Base-by-base conservation (phyloP, 1,140 invertebrate species). In the Cydia pomonella region DNA sequence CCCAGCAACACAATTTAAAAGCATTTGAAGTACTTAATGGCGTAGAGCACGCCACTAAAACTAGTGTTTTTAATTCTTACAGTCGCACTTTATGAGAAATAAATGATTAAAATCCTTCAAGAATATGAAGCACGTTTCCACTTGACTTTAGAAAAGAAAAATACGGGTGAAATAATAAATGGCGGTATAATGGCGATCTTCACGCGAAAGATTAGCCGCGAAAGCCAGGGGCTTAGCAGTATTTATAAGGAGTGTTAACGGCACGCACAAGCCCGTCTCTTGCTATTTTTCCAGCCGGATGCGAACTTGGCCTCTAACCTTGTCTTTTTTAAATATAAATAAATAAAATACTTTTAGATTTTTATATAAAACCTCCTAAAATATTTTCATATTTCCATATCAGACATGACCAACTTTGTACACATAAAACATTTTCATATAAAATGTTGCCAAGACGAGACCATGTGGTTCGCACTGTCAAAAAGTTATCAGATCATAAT, bases 201-300 rank as follows among this genome's bases (percentile, higher is more conserved):
- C 89, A 90, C 88, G 90, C 88, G 85, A 88, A 91, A 92, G 91
- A 93, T 93, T 93, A 93, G 90, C 89, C 86, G 84, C 89, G 88
- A 88, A 91, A 90, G 89, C 89, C 85, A 80, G 79, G 81, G 84
- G 88, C 87, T 92, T 91, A 92, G 84, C 83, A 92, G 89, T 92
- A 92, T 92, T 92, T 91, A 91, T 91, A 92, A 91, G 88, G 83
- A 89, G 87, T 84, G 87, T 88, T 89, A 89, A 84, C 85, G 84
- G 85, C 84, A 87, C 83, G 86, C 86, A 85, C 87, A 81, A 80
- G 84, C 80, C 81, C 82, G 85, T 80, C 82, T 82, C 82, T 81
- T 73, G 79, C 80, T 66, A 77, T 82, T 76, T 84, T 84, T 80
- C 76, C n/a, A 3, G 16, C 64, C n/a, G 64, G 64, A 69, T 69